Percentiles rank a stretch among this genome's conserved stretches.
Conservation (phyloP, 2,888 invertebrate species). For the Drosophila quasianomalipes region DNA sequence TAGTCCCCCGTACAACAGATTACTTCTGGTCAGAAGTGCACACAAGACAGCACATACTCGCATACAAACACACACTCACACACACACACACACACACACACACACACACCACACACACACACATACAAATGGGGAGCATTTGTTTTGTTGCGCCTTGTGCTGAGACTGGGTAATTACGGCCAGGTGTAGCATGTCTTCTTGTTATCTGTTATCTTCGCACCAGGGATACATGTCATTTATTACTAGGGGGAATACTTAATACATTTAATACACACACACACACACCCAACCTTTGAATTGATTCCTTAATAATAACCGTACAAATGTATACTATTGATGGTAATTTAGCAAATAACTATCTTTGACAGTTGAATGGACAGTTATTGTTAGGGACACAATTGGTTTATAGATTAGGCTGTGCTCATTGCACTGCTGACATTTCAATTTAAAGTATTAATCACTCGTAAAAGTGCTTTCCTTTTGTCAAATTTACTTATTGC, state of each 20-base stretch:
- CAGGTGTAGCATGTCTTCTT: conserved; percentile 63
- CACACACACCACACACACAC: background rate
- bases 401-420: background rate
- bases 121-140: conserved; percentile 10
- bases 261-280: conserved; percentile 4
- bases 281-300: background rate
- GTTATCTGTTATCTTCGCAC: conserved; percentile 68
- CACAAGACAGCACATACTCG: conserved; percentile 15
- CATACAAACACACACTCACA: conserved; percentile 11
- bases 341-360: conserved; percentile 37
- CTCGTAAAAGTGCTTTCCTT: background rate
- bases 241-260: conserved; percentile 28
- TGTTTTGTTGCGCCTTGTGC: conserved; percentile 2
- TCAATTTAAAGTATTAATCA: background rate
- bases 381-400: background rate
- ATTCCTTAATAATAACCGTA: background rate
- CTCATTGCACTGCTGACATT: conserved; percentile 6
- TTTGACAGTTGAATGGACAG: conserved; percentile 17
- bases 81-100: conserved; percentile 2
- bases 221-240: conserved; percentile 56
- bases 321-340: conserved; percentile 9
- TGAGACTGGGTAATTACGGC: conserved; percentile 61
- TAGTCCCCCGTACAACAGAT: conserved; percentile 62
- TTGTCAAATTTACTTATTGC: background rate
- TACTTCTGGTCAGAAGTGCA: conserved; percentile 49